phyloP scores from a whole-genome alignment of 2,113 vertebrate species.

The Trogon melanurus region DNA sequence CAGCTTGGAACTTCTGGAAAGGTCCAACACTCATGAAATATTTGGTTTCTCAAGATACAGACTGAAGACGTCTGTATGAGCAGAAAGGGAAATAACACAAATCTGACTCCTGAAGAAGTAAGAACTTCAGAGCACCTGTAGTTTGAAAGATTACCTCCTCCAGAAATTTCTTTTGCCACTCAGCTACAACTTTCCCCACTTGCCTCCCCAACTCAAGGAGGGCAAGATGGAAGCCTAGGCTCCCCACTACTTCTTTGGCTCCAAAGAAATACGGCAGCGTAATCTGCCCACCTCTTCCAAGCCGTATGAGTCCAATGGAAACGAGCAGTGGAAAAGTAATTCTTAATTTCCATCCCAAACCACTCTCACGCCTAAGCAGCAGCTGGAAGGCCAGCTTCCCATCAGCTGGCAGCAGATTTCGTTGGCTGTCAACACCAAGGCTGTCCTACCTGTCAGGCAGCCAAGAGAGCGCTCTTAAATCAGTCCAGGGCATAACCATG shows the following conservation, averaged over 20 bases:
- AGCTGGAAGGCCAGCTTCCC: not conserved
- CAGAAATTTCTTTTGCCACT: not conserved
- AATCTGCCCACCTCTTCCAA: not conserved
- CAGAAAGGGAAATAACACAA: not conserved
- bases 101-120: not conserved
- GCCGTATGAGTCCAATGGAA: not conserved
- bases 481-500: not conserved
- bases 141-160: not conserved
- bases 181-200: not conserved
- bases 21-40: not conserved
- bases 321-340: not conserved
- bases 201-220: not conserved
- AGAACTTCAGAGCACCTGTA: not conserved
- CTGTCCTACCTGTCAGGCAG: not conserved
- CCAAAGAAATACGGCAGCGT: not conserved
- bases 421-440: not conserved
- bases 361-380: not conserved
- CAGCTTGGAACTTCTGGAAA: not conserved
- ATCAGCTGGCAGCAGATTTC: not conserved
- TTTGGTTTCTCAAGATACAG: not conserved
- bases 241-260: not conserved
- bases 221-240: not conserved
- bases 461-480: not conserved
- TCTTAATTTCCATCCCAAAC: not conserved
- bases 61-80: not conserved